These are phyloP conservation scores for Tachina fera DNA, from an alignment of 2,888 invertebrate genomes.

Conservation along the genomic window DNA sequence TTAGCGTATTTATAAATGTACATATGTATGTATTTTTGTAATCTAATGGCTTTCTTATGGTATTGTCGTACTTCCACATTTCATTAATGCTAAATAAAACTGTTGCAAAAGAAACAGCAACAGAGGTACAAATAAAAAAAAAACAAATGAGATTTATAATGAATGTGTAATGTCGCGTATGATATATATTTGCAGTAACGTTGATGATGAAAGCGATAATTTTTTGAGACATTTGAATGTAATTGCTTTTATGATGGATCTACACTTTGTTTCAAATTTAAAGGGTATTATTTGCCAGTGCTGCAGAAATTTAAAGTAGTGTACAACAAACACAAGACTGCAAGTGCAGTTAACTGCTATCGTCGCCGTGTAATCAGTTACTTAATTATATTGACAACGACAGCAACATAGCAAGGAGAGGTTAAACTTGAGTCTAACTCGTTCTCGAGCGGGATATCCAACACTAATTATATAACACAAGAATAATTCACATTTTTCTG, in stretches of 20 bases:
- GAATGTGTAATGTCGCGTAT: constrained; percentile 60
- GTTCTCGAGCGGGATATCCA: too few relatives aligned
- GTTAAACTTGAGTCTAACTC: too few relatives aligned
- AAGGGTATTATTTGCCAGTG: too few relatives aligned
- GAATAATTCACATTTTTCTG: too few relatives aligned
- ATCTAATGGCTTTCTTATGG: background rate
- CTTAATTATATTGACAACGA: too few relatives aligned
- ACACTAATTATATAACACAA: too few relatives aligned
- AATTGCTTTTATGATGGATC: constrained; percentile 1
- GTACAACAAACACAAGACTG: too few relatives aligned
- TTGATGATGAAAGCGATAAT: constrained; percentile 46
- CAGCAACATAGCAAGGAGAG: too few relatives aligned
- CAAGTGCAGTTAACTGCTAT: too few relatives aligned
- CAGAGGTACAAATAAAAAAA: background rate
- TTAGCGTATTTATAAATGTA: background rate
- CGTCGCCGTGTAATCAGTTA: too few relatives aligned
- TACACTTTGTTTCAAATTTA: background rate
- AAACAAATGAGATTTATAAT: constrained; percentile 46
- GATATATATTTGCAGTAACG: constrained; percentile 49
- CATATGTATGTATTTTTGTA: background rate
- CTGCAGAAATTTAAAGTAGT: too few relatives aligned
- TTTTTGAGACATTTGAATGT: constrained; percentile 13
- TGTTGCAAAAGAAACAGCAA: constrained; percentile 38
- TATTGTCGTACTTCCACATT: constrained; percentile 10
- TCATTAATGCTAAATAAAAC: constrained; percentile 55